These are phyloP conservation scores for Alsophila aescularia DNA, from an alignment of 2,888 invertebrate genomes.

Conservation along the genomic window DNA sequence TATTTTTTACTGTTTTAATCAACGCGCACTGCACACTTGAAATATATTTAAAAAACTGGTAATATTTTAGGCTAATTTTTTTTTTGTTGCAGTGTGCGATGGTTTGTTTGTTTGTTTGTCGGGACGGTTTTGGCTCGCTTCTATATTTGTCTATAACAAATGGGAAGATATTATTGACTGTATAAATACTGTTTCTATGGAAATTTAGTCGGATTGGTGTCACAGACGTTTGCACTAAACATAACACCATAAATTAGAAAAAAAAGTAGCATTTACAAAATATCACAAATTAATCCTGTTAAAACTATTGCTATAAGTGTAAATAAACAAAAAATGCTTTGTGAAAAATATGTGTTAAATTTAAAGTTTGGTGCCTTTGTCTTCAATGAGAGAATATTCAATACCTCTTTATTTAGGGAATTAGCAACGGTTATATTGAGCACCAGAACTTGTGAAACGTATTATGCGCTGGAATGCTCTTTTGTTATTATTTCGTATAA, in stretches of 20 bases:
- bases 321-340: conserved; percentile 8
- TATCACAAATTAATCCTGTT: neutral
- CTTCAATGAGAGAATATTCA: conserved; percentile 24
- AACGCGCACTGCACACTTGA: conserved; percentile 19
- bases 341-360: neutral
- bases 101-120: conserved; percentile 24
- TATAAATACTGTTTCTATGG: conserved; percentile 17
- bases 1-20: conserved; percentile 14
- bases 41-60: neutral
- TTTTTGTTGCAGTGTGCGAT: conserved; percentile 20
- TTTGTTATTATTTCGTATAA: too few species aligned
- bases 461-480: too few species aligned
- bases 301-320: conserved; percentile 5
- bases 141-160: conserved; percentile 5
- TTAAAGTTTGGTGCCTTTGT: conserved; percentile 20
- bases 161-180: neutral
- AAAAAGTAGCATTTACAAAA: neutral
- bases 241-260: too few species aligned
- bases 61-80: neutral
- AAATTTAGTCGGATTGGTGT: neutral
- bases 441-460: too few species aligned
- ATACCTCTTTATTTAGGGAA: conserved; percentile 14
- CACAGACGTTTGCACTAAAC: too few species aligned
- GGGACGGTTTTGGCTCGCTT: conserved; percentile 52
- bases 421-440: neutral